Base-by-base conservation (phyloP, 1,140 invertebrate genomes). In the Pseudomyrmex sp. region DNA sequence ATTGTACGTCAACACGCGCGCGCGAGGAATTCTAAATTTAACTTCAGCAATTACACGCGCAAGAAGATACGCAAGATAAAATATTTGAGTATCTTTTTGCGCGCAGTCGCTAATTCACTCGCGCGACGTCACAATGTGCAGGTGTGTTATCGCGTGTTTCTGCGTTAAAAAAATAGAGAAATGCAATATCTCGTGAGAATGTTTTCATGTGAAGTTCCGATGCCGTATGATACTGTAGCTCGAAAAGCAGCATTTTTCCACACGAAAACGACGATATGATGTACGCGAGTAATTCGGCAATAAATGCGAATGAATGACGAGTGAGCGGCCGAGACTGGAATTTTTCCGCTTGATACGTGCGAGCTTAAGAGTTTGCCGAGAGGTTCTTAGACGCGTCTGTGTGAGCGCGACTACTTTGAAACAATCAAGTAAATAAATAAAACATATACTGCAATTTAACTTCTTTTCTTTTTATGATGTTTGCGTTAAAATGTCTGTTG, bases 231-330 rank as follows among this genome's bases (percentile, higher is more conserved):
- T 20, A 26, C 26, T 56, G 2, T 7, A 10, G 7, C 13, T 48
- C 4, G 12, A 7, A 35, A 48, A 44, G 10, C 23, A 80, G 44
- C 59, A 69, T 48, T 59, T 69, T 79, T 79, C 23, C 54, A 23
- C 8, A 59, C 10, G 44, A 35, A 5, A 35, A 35, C 35, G 35
- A 35, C 35, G 35, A 35, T 69, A 13, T 56, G 75, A 58, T 66
- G 18, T 79, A 44, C 26, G 48, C 26, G n/a, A 82, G 84, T 88
- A 87, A 88, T 77, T 88, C 82, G 86, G 83, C 83, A 88, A 87
- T 87, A 69, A 88, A 61, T 85, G 82, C 70, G 35, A 35, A 35
- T 35, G 35, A 84, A 87, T 88, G 35, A 35, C 82, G 76, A 72
- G 76, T 72, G 66, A 80, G 44, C n/a, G 54, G 20, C 23, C n/a